Evolutionary conservation across 2,797 vertebrate species (phyloP).

Genomic region (Nasua narica): DNA sequence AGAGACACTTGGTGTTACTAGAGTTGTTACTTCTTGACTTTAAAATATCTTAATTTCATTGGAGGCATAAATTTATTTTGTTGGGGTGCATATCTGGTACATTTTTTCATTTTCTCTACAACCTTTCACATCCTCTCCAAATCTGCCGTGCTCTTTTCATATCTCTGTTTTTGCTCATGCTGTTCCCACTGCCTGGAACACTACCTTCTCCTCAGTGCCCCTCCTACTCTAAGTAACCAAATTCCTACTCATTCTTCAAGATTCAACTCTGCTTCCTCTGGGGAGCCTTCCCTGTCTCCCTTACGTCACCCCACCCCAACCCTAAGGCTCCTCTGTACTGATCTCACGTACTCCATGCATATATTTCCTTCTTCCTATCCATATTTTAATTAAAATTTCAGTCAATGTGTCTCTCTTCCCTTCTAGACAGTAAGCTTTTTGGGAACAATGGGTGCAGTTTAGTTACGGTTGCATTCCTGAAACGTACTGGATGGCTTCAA

Average conservation of each 20-base stretch:
- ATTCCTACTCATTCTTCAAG: slow-evolving; percentile 13
- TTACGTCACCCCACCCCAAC: accelerated
- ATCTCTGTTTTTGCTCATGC: background rate
- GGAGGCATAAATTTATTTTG: background rate
- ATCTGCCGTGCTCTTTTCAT: background rate
- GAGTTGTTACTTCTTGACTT: background rate
- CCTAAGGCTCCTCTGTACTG: accelerated
- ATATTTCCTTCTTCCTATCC: background rate
- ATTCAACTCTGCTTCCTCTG: background rate
- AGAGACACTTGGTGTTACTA: background rate
- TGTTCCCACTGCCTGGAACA: background rate
- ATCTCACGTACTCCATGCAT: accelerated
- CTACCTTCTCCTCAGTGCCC: background rate
- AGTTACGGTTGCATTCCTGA: background rate
- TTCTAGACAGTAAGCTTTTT: slow-evolving; percentile 23
- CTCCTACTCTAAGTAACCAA: background rate
- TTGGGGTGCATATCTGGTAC: background rate
- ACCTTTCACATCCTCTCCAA: background rate
- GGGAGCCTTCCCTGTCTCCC: background rate
- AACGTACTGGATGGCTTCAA: accelerated
- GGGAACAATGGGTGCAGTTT: background rate
- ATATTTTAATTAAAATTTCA: background rate
- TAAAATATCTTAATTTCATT: background rate
- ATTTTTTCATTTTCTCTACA: background rate
- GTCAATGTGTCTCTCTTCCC: background rate